These are phyloP conservation scores for Pollachius pollachius DNA, from an alignment of 2,113 vertebrate genomes.

Conservation along the genomic window DNA sequence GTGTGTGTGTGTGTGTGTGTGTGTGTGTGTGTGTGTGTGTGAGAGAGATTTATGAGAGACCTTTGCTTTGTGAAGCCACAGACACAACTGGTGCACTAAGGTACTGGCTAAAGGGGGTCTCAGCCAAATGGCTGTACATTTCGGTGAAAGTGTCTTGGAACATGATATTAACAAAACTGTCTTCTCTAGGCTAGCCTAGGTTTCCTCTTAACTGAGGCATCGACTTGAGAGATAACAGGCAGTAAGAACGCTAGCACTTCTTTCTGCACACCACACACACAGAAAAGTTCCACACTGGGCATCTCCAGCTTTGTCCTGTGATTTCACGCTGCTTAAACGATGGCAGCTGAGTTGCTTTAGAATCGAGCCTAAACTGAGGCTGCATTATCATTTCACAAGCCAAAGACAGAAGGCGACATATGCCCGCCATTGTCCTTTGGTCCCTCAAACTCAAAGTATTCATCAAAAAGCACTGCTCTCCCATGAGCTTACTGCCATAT, in stretches of 20 bases:
- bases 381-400: conserved; percentile 94
- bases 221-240: no score
- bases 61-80: conserved; percentile 19
- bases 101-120: not conserved
- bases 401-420: conserved; percentile 91
- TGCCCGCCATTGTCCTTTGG: conserved; percentile 82
- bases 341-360: conserved; percentile 51
- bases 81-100: not conserved
- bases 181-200: no score
- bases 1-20: conserved; percentile 21
- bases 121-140: no score
- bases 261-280: not conserved
- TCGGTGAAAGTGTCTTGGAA: no score
- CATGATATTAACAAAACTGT: no score
- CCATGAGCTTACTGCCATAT: conserved; percentile 95
- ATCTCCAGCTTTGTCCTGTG: conserved; percentile 17
- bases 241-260: no score
- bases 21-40: conserved; percentile 26
- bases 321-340: conserved; percentile 31
- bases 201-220: no score
- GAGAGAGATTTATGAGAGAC: conserved; percentile 16
- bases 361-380: conserved; percentile 68
- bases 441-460: conserved; percentile 87
- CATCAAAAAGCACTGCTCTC: conserved; percentile 91
- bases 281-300: not conserved